Base-by-base conservation (phyloP, 2,797 vertebrate genomes). In the Myioborus miniatus region DNA sequence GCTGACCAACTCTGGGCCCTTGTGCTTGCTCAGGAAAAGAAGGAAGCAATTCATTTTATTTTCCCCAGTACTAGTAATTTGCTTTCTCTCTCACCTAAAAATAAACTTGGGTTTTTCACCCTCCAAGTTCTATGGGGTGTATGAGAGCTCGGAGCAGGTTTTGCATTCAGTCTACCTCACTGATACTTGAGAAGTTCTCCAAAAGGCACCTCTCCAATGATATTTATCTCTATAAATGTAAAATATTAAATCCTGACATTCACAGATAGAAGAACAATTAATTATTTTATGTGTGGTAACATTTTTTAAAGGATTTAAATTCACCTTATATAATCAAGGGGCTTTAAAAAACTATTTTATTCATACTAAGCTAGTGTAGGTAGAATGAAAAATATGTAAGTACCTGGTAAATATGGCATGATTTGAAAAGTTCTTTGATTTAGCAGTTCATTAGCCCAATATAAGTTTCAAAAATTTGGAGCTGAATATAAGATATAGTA, bases 61-160 rank as follows among this genome's bases (percentile, higher is more conserved):
- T 59, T 21, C 4, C 7, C 12, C 7, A 6, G 0, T 29, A 34
- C 12, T 68, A 21, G 6, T 36, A 0, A 37, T 67, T 79, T 3
- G 0, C 15, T 56, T 91, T 91, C 29, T 71, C 15, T 59, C 26
- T 20, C 65, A 39, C 26, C 15, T 60, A 34, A 49, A 47, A 79
- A 49, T 56, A 49, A 87, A 29, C 6, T 14, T 53, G 12, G 23
- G 0, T 29, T 75, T 74, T 76, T 69, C 30, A n/a, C 34, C 32
- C 58, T 69, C 24, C 6, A 11, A 7, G 7, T 59, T 77, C 44
- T 84, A 26, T 39, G 50, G 21, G 0, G 3, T 13, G 9, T 76
- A 47, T 71, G 23, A 70, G 44, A 71, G 22, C 18, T 79, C 70
- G 30, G 44, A 41, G 26, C 21, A 44, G 21, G 20, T 82, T 79